Evolutionary conservation across 2,888 invertebrate genomes (phyloP).

Genomic region (Hemithea aestivaria): DNA sequence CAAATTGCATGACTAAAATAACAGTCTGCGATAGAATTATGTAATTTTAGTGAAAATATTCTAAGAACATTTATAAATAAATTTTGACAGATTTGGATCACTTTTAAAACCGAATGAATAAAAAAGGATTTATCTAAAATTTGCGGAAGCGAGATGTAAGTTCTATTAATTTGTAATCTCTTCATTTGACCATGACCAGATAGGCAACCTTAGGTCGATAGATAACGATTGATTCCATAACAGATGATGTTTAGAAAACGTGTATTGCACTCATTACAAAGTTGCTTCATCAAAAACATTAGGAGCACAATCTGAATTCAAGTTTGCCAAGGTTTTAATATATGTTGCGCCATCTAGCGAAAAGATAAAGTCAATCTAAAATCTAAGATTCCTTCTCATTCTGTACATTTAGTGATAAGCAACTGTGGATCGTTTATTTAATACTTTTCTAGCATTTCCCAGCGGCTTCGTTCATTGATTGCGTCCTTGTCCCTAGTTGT

Average conservation of each 20-base stretch:
- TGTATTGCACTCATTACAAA: constrained; percentile 5
- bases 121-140: constrained; percentile 9
- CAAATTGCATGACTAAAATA: constrained; percentile 39
- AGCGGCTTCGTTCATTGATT: too few species aligned
- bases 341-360: background rate
- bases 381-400: too few species aligned
- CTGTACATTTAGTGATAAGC: too few species aligned
- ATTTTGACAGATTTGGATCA: constrained; percentile 4
- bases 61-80: constrained; percentile 10
- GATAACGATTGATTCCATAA: constrained; percentile 31
- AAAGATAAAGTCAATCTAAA: too few species aligned
- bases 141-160: constrained; percentile 37
- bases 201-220: constrained; percentile 40
- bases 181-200: constrained; percentile 42
- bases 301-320: too few species aligned
- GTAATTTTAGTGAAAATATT: constrained; percentile 24
- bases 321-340: too few species aligned
- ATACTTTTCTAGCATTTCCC: too few species aligned
- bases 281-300: too few species aligned
- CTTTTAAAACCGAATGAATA: background rate
- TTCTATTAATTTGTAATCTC: constrained; percentile 38
- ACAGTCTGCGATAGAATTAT: constrained; percentile 26
- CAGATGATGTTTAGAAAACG: constrained; percentile 17
- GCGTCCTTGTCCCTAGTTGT: too few species aligned
- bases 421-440: background rate